Base-by-base conservation (phyloP, 2,113 vertebrate genomes). In the Oophaga pumilio region DNA sequence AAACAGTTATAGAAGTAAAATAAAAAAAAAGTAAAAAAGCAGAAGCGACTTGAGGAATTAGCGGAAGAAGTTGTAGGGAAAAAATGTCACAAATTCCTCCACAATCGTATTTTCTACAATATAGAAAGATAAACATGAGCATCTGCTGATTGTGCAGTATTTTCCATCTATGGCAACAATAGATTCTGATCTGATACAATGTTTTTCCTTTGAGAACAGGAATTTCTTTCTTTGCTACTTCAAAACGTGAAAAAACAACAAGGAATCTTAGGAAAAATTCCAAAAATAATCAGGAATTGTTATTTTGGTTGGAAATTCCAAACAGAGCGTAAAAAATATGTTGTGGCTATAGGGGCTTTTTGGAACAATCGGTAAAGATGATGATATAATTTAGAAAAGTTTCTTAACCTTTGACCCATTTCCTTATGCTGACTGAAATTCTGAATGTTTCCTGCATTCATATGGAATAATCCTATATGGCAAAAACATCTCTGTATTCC, bases 311-410 rank as follows among this genome's bases (percentile, higher is more conserved):
- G n/a, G 66, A 81, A 73, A 80, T 69, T 81, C 52, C 28, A 77
- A 14, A 1, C 49, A 56, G 13, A n/a, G 52, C 28, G 17, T 50
- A 71, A 50, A 43, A 73, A 62, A 87, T 69, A 69, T 86, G n/a
- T 86, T 86, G 49, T 60, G 78, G 60, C 53, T 82, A 81, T 60
- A 80, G 17, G 22, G 73, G 78, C 60, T 62, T 52, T 50, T 87
- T 50, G 12, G 52, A n/a, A 80, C 76, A 87, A 87, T 87, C 8
- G 76, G 22, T 4, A 18, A 69, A 17, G 52, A 59, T 43, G 50
- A 33, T 24, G 66, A 57, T n/a, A 64, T 49, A 9, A 71, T 82
- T 74, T 26, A n/a, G 43, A 71, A 43, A 71, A 56, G 59, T 18
- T 62, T 33, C 62, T 86, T 53, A 49, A 78, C 85, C 85, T 86